phyloP scores from a whole-genome alignment of 2,113 vertebrate species.

The Corythornis madagascariensis region DNA sequence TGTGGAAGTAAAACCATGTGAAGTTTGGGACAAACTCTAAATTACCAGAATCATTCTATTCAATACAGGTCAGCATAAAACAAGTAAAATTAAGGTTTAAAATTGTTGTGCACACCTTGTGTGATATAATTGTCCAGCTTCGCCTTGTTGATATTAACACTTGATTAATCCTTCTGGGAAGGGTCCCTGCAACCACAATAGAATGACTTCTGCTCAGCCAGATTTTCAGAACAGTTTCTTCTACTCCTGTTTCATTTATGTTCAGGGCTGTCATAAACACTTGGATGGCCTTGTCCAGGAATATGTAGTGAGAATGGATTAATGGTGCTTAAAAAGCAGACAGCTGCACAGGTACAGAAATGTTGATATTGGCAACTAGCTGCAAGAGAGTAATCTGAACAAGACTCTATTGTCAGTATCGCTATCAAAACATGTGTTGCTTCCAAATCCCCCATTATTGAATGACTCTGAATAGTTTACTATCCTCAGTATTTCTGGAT shows the following conservation, averaged over 20 bases:
- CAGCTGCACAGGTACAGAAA: background rate
- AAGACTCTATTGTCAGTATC: background rate
- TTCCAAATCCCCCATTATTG: background rate
- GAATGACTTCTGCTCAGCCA: background rate
- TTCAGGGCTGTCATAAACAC: background rate
- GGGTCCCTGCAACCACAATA: background rate
- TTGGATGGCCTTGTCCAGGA: background rate
- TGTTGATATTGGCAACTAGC: background rate
- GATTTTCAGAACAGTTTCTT: background rate
- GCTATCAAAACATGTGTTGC: background rate
- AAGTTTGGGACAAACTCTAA: background rate
- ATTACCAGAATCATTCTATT: background rate
- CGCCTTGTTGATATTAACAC: background rate
- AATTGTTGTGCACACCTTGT: background rate
- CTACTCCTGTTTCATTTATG: background rate
- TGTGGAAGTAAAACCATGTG: background rate
- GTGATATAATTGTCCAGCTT: background rate
- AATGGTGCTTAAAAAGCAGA: background rate
- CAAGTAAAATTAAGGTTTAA: background rate
- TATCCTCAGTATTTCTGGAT: background rate
- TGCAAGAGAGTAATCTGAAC: background rate
- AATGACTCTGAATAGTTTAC: background rate
- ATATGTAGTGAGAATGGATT: rapidly evolving
- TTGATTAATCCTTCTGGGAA: background rate
- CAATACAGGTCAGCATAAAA: background rate